Evolutionary conservation across 2,113 vertebrate species (phyloP), one percentile per base, ranked within the genome.

Genomic region (Muscicapa adusta): DNA sequence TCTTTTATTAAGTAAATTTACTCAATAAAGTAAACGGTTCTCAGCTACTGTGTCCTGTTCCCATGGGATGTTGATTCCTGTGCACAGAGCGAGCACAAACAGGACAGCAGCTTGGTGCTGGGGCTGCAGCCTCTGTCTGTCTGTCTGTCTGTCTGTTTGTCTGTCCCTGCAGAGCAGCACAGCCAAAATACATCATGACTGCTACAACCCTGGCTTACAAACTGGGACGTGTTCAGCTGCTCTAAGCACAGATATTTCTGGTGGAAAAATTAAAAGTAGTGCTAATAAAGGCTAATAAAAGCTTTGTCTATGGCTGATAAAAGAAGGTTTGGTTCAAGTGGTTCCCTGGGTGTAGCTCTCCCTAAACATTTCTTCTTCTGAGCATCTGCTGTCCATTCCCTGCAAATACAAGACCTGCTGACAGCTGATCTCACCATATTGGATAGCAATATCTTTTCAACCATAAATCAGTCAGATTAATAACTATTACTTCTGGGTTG

Each of bases 1-100:
- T 28, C 31, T 86, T 94, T 91, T 89, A 92, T 86, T 80, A 84
- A 93, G 57, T 56, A 68, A 79, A 93, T 83, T 76, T 61, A 58
- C 84, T 73, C 76, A 56, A 67, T 56, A 57, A 80, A 85, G 65
- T 74, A 73, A 93, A 82, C n/a, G 29, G 42, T 43, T 76, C 76
- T n/a, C 57, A 90, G 68, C 34, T 29, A 23, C 36, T 33, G 36
- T 28, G 28, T 31, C 43, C 62, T 68, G 34, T 26, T 87, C 70
- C 80, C 70, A 51, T 8, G 18, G 75, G 45, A 36, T 1, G 7
- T 1, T 24, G 45, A 48, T 15, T 25, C 7, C 38, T 8, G 28
- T 18, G 45, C 54, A 20, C 1, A 1, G 47, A 53, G 57, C 0
- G 4, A 56, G 54, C 25, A n/a, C 15, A 11, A 36, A 1, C 29